Percentiles rank a stretch among this genome's conserved stretches.
Conservation (phyloP, 1,140 invertebrate species). For the Venturia canescens region DNA sequence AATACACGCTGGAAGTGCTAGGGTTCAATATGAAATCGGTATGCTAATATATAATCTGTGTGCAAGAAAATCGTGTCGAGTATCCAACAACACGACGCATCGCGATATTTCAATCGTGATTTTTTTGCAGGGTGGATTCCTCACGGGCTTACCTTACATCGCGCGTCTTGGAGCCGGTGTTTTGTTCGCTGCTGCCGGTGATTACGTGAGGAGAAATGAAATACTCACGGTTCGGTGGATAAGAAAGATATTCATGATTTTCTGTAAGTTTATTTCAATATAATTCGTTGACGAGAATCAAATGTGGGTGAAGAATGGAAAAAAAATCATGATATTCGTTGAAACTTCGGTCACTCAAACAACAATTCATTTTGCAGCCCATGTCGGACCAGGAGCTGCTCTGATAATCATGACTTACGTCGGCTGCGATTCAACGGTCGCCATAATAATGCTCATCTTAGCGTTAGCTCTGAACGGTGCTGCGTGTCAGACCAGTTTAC, state of each 20-base stretch:
- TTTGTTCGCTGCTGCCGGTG: constrained; percentile 82
- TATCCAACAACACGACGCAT: no score
- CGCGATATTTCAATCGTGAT: not conserved
- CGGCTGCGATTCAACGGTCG: constrained; percentile 81
- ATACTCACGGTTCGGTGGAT: constrained; percentile 80
- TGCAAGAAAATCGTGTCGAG: no score
- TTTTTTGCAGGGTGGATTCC: constrained; percentile 79
- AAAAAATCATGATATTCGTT: no score
- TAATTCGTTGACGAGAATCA: not conserved
- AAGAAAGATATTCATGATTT: constrained; percentile 84
- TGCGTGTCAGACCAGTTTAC: constrained; percentile 87
- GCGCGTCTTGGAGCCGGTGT: constrained; percentile 81
- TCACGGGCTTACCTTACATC: constrained; percentile 84
- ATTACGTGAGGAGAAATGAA: constrained; percentile 80
- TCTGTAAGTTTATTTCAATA: constrained; percentile 78
- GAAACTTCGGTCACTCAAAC: no score
- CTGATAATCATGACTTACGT: constrained; percentile 82
- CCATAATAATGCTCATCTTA: constrained; percentile 83
- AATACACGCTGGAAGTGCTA: constrained; percentile 90
- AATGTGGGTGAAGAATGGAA: no score
- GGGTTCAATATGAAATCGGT: constrained; percentile 88
- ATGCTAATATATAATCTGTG: constrained; percentile 43
- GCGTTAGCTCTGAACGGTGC: constrained; percentile 90
- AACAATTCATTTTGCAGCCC: constrained; percentile 79
- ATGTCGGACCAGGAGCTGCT: constrained; percentile 83